A percentile compares a stretch with the other conserved stretches of the same genome.
phyloP scores from a whole-genome alignment of 2,797 vertebrate genomes.

The Myoxocephalus aenaeus region DNA sequence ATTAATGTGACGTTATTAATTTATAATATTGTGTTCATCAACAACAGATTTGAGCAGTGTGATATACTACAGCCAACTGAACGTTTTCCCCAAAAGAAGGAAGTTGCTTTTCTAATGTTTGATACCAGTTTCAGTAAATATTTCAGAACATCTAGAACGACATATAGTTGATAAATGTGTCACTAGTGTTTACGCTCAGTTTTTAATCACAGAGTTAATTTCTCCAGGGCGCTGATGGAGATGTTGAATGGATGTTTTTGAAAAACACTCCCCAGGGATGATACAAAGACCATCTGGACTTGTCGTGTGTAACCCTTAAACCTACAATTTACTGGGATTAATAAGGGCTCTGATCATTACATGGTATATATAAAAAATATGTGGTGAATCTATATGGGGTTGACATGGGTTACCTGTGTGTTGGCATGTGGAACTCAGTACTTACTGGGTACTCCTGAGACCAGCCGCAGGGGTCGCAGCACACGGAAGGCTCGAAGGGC shows the following conservation, averaged over 20 bases:
- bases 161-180: slow-evolving; percentile 19
- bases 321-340: neutral
- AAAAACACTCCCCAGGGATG: slow-evolving; percentile 64
- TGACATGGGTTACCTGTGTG: neutral
- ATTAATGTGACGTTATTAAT: neutral
- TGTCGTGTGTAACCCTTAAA: slow-evolving; percentile 29
- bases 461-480: slow-evolving; percentile 96
- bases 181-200: slow-evolving; percentile 17
- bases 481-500: slow-evolving; percentile 99
- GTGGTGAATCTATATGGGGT: neutral
- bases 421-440: slow-evolving; percentile 30
- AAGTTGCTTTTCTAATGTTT: neutral
- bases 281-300: slow-evolving; percentile 66
- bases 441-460: slow-evolving; percentile 99
- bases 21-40: neutral
- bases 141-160: slow-evolving; percentile 3
- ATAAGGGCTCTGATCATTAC: neutral
- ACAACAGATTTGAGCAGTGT: neutral
- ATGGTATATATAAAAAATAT: neutral
- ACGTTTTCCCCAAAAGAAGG: neutral
- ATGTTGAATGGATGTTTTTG: slow-evolving; percentile 57
- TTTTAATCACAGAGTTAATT: slow-evolving; percentile 30
- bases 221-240: slow-evolving; percentile 55
- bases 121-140: neutral
- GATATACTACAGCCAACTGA: neutral